These are phyloP conservation scores for Drosophila arizonae DNA, from an alignment of 1,140 invertebrate genomes.

Conservation along the genomic window DNA sequence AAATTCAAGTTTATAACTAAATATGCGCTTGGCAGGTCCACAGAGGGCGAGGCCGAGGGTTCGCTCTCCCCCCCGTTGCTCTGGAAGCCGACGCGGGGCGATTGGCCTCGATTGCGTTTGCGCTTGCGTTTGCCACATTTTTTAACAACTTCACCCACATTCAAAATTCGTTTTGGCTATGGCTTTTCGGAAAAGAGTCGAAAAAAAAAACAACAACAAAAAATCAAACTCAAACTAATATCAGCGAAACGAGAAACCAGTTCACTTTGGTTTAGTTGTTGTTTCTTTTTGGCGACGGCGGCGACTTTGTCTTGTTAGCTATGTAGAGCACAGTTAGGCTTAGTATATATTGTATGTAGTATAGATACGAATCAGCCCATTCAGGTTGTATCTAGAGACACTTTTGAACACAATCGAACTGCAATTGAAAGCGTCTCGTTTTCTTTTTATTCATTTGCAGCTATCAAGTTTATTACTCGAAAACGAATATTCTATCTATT, in stretches of 20 bases:
- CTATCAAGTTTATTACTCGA: too few relatives aligned
- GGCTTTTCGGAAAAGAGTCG: constrained; percentile 38
- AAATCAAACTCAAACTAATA: constrained; percentile 8
- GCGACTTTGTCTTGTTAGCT: constrained; percentile 39
- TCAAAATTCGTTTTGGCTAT: constrained; percentile 79
- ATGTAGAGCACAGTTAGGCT: neutral
- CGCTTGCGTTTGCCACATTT: constrained; percentile 64
- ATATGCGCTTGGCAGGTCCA: constrained; percentile 61
- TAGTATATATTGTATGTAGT: constrained; percentile 1
- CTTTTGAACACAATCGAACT: too few relatives aligned
- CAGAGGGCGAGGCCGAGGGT: constrained; percentile 5
- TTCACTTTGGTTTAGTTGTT: constrained; percentile 49
- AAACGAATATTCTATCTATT: too few relatives aligned
- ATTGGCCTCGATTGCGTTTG: constrained; percentile 70
- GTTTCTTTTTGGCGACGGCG: constrained; percentile 17
- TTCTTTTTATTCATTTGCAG: too few relatives aligned
- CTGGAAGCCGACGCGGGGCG: constrained; percentile 30
- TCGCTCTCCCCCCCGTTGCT: constrained; percentile 8
- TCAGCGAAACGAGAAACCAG: constrained; percentile 47
- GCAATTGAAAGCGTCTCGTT: too few relatives aligned
- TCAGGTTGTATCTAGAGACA: neutral
- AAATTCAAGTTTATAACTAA: constrained; percentile 79
- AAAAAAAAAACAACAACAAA: neutral
- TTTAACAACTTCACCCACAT: constrained; percentile 79
- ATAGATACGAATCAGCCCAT: constrained; percentile 1